These are phyloP conservation scores for Nasonia giraulti DNA, from an alignment of 1,140 invertebrate genomes.

Conservation along the genomic window DNA sequence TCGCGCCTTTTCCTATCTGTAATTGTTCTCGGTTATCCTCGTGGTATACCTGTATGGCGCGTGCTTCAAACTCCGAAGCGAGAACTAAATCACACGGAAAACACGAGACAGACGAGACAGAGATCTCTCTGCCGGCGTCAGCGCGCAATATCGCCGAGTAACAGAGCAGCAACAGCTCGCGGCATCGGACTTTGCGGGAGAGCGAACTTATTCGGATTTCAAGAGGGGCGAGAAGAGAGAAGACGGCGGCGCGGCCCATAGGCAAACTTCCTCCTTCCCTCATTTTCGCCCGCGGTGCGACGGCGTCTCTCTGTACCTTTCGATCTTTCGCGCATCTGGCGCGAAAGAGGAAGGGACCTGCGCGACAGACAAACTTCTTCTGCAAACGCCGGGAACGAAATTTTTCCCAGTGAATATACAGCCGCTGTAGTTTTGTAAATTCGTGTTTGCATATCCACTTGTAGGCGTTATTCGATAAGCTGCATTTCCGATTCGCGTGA, in stretches of 20 bases:
- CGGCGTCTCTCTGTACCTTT: slow-evolving; percentile 49
- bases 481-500: too few relatives aligned
- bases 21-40: slow-evolving; percentile 18
- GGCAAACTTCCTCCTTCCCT: slow-evolving; percentile 47
- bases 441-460: background rate
- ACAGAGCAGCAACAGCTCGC: slow-evolving; percentile 58
- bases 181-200: slow-evolving; percentile 51
- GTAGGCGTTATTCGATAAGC: background rate
- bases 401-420: background rate
- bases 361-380: slow-evolving; percentile 9
- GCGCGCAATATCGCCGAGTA: slow-evolving; percentile 7
- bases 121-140: background rate
- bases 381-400: background rate
- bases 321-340: slow-evolving; percentile 46
- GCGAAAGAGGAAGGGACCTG: background rate
- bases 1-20: background rate
- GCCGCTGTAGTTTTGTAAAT: background rate
- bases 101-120: background rate
- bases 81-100: background rate
- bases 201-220: slow-evolving; percentile 58
- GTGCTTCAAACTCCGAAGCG: background rate
- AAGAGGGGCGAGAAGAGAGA: slow-evolving; percentile 14
- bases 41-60: background rate
- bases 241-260: slow-evolving; percentile 23
- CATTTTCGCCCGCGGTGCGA: slow-evolving; percentile 29